Conservation (phyloP, 2,888 invertebrate species). For the Lepidocyrtoides sp. region DNA sequence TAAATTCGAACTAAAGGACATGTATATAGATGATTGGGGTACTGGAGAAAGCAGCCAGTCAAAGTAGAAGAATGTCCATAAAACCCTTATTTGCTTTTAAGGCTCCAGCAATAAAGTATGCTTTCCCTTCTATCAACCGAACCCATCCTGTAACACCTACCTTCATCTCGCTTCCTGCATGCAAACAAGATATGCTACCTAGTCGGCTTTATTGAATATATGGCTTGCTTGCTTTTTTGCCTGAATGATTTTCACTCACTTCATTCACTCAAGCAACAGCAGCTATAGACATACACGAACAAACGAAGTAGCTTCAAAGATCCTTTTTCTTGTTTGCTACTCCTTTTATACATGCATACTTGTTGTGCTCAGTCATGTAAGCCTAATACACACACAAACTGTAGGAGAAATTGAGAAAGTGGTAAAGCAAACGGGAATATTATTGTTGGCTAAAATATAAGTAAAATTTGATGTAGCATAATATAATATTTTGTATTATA, state of each 20-base stretch:
- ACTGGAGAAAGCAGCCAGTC: background rate
- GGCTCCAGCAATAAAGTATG: background rate
- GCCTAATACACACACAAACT: slow-evolving; percentile 8
- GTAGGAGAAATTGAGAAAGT: slow-evolving; percentile 18
- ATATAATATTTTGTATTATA: background rate
- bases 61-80: background rate
- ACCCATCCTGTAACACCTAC: background rate
- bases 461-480: background rate
- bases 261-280: background rate
- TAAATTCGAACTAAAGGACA: too few species aligned
- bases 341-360: too few species aligned
- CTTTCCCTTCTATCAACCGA: background rate
- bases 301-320: background rate
- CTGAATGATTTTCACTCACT: background rate
- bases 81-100: background rate
- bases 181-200: too few species aligned
- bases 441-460: background rate
- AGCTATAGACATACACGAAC: slow-evolving; percentile 11
- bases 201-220: background rate
- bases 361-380: slow-evolving; percentile 58
- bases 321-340: background rate
- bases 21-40: too few species aligned
- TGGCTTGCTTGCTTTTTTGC: background rate
- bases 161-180: background rate
- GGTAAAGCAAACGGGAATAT: background rate